A percentile compares a stretch with the other conserved stretches of the same genome.
phyloP scores from a whole-genome alignment of 2,113 vertebrate genomes.

The Gambusia affinis region DNA sequence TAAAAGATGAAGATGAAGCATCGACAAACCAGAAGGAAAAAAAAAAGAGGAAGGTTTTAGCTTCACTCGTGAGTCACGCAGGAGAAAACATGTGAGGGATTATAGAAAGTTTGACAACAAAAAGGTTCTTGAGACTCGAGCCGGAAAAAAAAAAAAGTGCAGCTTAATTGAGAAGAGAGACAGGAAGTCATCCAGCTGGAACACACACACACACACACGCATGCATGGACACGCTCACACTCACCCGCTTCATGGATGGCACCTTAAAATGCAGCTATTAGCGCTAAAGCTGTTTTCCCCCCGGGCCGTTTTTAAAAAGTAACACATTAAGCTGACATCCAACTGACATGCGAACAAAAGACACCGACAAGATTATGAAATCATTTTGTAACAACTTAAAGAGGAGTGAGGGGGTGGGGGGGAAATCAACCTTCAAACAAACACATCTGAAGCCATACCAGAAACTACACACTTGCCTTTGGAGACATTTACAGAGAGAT shows the following conservation, averaged over 20 bases:
- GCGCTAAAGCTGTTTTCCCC: conserved; percentile 16
- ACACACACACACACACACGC: not conserved
- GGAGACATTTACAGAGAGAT: not conserved
- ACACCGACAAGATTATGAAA: conserved; percentile 35
- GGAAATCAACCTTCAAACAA: conserved; percentile 28
- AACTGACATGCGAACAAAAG: conserved; percentile 50
- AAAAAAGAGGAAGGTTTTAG: conserved; percentile 9
- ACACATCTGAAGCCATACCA: not conserved
- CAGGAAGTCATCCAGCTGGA: conserved; percentile 9
- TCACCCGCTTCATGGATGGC: not conserved
- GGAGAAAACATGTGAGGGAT: conserved; percentile 39
- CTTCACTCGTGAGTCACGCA: conserved; percentile 37
- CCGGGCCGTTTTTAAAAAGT: conserved; percentile 23
- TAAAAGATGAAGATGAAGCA: conserved; percentile 21
- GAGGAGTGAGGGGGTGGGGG: not conserved
- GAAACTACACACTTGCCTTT: not conserved
- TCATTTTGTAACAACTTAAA: conserved; percentile 26
- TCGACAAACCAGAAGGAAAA: conserved; percentile 18
- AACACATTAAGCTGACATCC: conserved; percentile 44
- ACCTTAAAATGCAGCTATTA: conserved; percentile 23
- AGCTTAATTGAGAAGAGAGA: conserved; percentile 45
- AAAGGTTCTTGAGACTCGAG: conserved; percentile 17
- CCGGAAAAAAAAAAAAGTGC: conserved; percentile 10
- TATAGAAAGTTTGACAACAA: conserved; percentile 51
- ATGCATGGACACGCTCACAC: not conserved